A percentile compares a stretch with the other conserved stretches of the same genome.
phyloP scores from a whole-genome alignment of 2,113 vertebrate species.

The Paramisgurnus dabryanus region DNA sequence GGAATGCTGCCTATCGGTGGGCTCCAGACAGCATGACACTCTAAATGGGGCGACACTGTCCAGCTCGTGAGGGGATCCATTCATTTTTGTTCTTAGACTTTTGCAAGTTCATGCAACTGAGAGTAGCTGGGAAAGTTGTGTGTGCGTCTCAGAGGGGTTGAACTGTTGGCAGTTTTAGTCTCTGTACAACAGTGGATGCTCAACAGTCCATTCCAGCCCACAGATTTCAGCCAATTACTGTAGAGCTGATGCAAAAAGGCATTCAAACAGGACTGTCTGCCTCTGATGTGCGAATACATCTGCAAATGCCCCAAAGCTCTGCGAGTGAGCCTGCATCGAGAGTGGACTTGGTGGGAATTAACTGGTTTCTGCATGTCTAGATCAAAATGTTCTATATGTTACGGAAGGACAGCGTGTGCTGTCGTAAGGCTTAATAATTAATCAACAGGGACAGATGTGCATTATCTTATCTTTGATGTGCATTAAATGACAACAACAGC shows the following conservation, averaged over 20 bases:
- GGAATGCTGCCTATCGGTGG: slow-evolving; percentile 65
- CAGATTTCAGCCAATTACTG: slow-evolving; percentile 53
- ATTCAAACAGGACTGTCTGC: slow-evolving; percentile 9
- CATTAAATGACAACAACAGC: slow-evolving; percentile 59
- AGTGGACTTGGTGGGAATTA: background rate
- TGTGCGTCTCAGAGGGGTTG: slow-evolving; percentile 4
- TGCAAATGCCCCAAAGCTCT: background rate
- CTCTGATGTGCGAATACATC: slow-evolving; percentile 38
- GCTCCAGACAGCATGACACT: slow-evolving; percentile 58
- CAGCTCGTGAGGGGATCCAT: slow-evolving; percentile 43
- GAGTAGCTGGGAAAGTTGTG: slow-evolving; percentile 5
- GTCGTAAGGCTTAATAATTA: slow-evolving; percentile 61
- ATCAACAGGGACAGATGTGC: slow-evolving; percentile 52
- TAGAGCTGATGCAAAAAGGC: slow-evolving; percentile 35
- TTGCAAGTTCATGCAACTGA: background rate
- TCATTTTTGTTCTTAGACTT: slow-evolving; percentile 21
- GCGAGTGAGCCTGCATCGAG: slow-evolving; percentile 18
- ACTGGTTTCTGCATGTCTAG: background rate
- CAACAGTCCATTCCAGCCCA: slow-evolving; percentile 56
- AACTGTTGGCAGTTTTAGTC: slow-evolving; percentile 26
- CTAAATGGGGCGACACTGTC: slow-evolving; percentile 46
- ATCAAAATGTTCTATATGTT: slow-evolving; percentile 40
- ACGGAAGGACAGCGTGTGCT: slow-evolving; percentile 15
- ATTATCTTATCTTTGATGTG: slow-evolving; percentile 60
- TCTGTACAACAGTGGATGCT: slow-evolving; percentile 27